Evolutionary conservation across 2,797 vertebrate species (phyloP).

Genomic region (Anomalospiza imberbis): DNA sequence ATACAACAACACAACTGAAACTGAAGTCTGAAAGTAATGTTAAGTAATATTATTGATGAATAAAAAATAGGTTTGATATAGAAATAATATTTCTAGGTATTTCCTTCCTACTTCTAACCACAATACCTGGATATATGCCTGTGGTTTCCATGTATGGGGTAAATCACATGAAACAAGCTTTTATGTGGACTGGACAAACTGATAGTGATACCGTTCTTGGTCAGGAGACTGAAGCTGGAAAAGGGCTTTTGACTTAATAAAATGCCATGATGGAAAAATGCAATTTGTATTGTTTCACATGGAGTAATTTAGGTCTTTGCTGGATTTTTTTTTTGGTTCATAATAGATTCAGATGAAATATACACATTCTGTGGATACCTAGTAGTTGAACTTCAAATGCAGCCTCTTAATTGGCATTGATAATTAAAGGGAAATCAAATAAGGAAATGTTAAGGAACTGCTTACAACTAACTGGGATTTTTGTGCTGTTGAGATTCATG

Average conservation of each 20-base stretch:
- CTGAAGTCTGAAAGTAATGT: neutral
- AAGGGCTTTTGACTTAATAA: neutral
- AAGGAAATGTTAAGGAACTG: neutral
- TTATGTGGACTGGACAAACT: conserved; percentile 16
- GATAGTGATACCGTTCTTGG: neutral
- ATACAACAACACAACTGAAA: neutral
- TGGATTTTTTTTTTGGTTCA: neutral
- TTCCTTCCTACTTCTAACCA: neutral
- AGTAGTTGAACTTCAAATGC: neutral
- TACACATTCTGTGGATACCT: neutral
- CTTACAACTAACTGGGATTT: neutral
- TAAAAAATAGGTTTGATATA: neutral
- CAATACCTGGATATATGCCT: rapidly evolving
- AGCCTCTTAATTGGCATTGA: neutral
- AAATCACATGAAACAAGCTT: conserved; percentile 24
- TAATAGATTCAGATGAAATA: neutral
- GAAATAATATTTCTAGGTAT: neutral
- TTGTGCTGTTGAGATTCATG: neutral
- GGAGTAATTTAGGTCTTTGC: neutral
- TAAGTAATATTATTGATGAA: neutral
- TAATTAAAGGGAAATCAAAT: neutral
- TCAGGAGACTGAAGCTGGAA: neutral
- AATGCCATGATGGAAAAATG: neutral
- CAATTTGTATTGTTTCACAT: neutral
- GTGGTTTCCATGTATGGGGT: neutral